These are phyloP conservation scores for Drosophila teissieri DNA, from an alignment of 1,140 invertebrate species.

Conservation along the genomic window DNA sequence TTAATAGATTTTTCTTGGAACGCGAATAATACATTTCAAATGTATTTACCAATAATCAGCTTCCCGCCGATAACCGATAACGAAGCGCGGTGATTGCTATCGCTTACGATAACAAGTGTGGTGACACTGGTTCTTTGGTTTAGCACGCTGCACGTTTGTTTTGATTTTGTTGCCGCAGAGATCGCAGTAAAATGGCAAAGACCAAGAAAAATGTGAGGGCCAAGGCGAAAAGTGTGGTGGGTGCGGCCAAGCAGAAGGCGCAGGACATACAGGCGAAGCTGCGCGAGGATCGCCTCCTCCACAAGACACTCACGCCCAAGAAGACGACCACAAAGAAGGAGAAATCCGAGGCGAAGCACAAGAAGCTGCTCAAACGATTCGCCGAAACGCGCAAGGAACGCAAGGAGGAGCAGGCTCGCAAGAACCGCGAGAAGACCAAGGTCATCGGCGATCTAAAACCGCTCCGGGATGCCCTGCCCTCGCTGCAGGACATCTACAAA, in stretches of 20 bases:
- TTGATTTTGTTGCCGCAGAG: conserved; percentile 9
- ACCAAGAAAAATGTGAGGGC: conserved; percentile 61
- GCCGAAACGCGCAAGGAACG: conserved; percentile 53
- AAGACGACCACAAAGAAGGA: conserved; percentile 73
- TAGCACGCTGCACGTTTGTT: conserved; percentile 32
- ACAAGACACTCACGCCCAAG: conserved; percentile 70
- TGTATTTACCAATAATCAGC: background rate
- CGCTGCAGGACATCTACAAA: conserved; percentile 73
- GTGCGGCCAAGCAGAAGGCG: conserved; percentile 61
- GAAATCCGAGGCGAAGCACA: conserved; percentile 68
- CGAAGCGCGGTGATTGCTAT: background rate
- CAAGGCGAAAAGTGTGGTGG: conserved; percentile 62
- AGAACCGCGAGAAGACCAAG: conserved; percentile 68
- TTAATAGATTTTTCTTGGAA: no score
- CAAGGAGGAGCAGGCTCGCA: conserved; percentile 68
- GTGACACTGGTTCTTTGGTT: background rate
- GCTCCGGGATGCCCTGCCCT: conserved; percentile 77
- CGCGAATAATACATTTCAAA: no score
- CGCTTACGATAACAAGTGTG: background rate
- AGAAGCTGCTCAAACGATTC: conserved; percentile 72
- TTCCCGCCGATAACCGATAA: conserved; percentile 10
- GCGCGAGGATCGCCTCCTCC: conserved; percentile 60
- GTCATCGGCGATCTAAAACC: conserved; percentile 78
- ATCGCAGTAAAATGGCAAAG: conserved; percentile 41
- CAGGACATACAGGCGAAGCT: conserved; percentile 55